Base-by-base conservation (phyloP, 2,888 invertebrate species). In the Lacanobia oleracea region DNA sequence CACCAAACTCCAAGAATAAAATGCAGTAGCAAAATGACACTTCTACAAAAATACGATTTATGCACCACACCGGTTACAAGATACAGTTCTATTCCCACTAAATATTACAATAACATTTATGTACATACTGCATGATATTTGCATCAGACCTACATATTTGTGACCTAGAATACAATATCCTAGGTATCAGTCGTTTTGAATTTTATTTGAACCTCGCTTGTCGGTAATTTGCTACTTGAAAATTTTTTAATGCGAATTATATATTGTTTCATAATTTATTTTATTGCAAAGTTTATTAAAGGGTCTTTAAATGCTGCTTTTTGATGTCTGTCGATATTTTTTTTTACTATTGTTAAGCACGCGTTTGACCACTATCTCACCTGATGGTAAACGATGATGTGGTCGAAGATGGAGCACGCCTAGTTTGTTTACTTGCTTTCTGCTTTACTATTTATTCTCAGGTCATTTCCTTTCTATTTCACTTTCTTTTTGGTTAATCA, bases 91-190 rank as follows among this genome's bases (percentile, higher is more conserved):
- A 62, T 63, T 45, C 65, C 6, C 23, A 57, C 57, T 63, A 53
- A 48, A 62, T 57, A 81, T 69, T 75, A 76, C 54, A 69, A 78
- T 65, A 78, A 76, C 77, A 76, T 76, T 54, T 51, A 63, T 69
- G 62, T 76, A 57, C 48, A 59, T 56, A n/a, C 33, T 50, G 62
- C 63, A 64, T 43, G n/a, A 45, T 12, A 67, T 79, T 77, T 67
- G 48, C 82, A 77, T 81, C 10, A 27, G 64, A 64, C 78, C 82
- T 76, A 65, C 63, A 67, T 69, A 54, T 60, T 65, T 57, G 51
- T 82, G 65, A 77, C 78, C 82, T 77, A 82, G 78, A 82, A 77
- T 68, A 72, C 45, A 14, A 72, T 77, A 77, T 79, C 72, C 67
- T 71, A 82, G 71, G n/a, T 76, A 48, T 64, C 50, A 59, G 27